These are phyloP conservation scores for Melanotaenia parkinsoni DNA, from an alignment of 2,797 vertebrate species.

Conservation along the genomic window DNA sequence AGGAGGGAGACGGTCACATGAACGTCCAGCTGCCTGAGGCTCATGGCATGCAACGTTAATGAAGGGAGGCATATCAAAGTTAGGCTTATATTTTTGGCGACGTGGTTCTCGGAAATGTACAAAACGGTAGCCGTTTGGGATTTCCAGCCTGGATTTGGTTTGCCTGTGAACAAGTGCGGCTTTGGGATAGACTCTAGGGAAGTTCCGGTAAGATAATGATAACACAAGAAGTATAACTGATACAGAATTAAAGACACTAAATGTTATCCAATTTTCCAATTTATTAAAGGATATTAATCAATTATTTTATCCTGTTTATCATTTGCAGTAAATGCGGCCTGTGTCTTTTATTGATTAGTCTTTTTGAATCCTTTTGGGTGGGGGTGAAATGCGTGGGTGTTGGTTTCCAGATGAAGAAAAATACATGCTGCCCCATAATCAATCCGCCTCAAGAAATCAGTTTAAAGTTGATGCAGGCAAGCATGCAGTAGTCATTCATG, in stretches of 20 bases:
- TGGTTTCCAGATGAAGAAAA: not conserved
- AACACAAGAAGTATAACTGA: not conserved
- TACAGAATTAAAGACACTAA: not conserved
- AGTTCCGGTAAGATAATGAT: not conserved
- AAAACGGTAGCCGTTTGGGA: not conserved
- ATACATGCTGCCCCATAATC: not conserved
- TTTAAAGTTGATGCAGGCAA: not conserved
- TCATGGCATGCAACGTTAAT: slow-evolving; percentile 6
- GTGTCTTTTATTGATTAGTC: not conserved
- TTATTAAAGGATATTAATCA: not conserved
- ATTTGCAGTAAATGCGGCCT: not conserved
- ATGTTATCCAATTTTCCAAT: not conserved
- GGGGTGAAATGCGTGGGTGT: not conserved
- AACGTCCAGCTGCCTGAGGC: slow-evolving; percentile 6
- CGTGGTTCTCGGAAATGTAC: slow-evolving; percentile 15
- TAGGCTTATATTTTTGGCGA: slow-evolving; percentile 4
- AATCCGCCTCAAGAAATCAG: not conserved
- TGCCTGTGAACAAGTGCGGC: not conserved
- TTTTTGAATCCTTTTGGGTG: not conserved
- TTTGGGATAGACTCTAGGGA: not conserved
- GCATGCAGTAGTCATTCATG: not conserved
- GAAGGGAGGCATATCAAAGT: slow-evolving; percentile 24
- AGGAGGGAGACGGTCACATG: slow-evolving; percentile 34
- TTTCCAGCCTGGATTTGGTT: not conserved
- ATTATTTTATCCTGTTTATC: not conserved